Percentiles rank a stretch among this genome's conserved stretches.
These are phyloP conservation scores for Nyctibius bracteatus DNA, from an alignment of 2,113 vertebrate species.

Conservation along the genomic window DNA sequence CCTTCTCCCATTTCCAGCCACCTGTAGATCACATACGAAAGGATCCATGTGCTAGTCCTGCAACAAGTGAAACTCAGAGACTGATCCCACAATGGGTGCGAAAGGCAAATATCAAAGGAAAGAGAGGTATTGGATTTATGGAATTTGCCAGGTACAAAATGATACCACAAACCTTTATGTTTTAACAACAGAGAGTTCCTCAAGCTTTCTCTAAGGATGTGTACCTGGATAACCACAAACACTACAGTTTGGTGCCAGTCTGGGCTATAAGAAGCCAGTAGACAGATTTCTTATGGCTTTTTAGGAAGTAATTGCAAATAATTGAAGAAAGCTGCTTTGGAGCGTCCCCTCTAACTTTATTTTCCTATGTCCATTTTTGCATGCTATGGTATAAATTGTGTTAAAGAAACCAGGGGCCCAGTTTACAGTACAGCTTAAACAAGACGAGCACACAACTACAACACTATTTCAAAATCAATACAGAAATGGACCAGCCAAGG, in stretches of 20 bases:
- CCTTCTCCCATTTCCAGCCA: background rate
- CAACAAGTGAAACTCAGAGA: background rate
- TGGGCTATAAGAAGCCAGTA: background rate
- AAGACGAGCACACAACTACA: background rate
- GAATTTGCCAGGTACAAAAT: background rate
- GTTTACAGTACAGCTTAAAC: background rate
- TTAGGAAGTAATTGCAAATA: background rate
- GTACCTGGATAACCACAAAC: background rate
- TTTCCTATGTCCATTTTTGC: background rate
- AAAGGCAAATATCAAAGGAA: background rate
- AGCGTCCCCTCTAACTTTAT: background rate
- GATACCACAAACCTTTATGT: background rate
- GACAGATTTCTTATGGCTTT: background rate
- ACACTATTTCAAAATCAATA: background rate
- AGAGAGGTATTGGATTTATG: background rate
- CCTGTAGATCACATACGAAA: rapidly evolving
- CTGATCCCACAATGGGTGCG: background rate
- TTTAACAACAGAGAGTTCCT: background rate
- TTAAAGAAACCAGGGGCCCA: background rate
- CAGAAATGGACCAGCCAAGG: background rate
- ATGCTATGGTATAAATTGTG: background rate
- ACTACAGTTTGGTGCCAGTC: background rate
- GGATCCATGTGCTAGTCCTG: background rate
- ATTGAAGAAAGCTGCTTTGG: background rate
- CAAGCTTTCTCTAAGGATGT: background rate